Conservation (phyloP, 2,797 vertebrate genomes). For the Sciurus carolinensis region DNA sequence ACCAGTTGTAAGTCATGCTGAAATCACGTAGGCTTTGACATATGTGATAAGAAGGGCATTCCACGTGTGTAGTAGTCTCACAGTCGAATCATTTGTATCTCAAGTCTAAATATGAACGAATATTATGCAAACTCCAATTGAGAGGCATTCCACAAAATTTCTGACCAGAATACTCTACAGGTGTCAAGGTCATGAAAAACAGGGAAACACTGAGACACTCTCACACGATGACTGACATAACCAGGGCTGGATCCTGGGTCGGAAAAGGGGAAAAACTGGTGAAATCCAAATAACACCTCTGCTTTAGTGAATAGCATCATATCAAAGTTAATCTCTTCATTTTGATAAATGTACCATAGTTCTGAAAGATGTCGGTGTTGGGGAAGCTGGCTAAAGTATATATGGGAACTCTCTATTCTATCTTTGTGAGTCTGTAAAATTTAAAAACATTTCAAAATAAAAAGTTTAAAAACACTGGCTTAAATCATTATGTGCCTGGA, state of each 20-base stretch:
- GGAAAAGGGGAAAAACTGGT: not conserved
- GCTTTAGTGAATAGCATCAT: not conserved
- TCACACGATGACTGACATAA: not conserved
- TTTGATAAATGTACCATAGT: not conserved
- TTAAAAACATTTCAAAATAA: slow-evolving; percentile 12
- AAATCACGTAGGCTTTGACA: not conserved
- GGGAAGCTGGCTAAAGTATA: not conserved
- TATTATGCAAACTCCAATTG: not conserved
- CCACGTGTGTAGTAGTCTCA: not conserved
- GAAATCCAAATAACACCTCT: not conserved
- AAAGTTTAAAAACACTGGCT: not conserved
- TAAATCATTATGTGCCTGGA: not conserved
- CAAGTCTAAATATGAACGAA: not conserved
- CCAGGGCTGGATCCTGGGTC: not conserved
- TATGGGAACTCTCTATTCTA: not conserved
- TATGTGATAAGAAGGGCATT: not conserved
- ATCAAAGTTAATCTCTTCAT: not conserved
- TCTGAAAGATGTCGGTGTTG: not conserved
- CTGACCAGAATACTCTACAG: not conserved
- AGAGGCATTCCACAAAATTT: not conserved
- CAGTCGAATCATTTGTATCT: not conserved
- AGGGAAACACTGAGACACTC: not conserved
- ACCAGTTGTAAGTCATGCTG: not conserved
- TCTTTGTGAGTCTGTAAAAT: not conserved
- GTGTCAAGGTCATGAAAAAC: not conserved